These are phyloP conservation scores for Malurus cyaneus DNA, from an alignment of 2,113 vertebrate genomes.

Conservation along the genomic window DNA sequence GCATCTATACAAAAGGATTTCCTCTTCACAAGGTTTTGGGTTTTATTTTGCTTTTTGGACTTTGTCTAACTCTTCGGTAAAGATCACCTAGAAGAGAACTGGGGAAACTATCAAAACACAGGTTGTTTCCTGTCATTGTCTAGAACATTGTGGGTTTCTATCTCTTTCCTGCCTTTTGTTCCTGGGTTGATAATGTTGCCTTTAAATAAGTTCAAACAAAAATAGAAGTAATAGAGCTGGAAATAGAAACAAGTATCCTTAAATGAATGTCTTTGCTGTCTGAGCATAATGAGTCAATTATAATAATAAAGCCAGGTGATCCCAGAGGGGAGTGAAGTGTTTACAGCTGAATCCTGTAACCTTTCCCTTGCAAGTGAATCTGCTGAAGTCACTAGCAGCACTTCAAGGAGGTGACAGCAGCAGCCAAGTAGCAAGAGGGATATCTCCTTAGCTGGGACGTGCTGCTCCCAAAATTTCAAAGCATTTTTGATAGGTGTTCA, in stretches of 20 bases:
- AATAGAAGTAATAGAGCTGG: conserved; percentile 38
- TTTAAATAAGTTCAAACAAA: conserved; percentile 57
- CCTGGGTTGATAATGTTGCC: neutral
- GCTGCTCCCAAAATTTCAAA: neutral
- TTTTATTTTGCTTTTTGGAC: conserved; percentile 38
- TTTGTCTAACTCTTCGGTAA: conserved; percentile 1
- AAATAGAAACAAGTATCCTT: conserved; percentile 39
- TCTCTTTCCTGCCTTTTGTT: conserved; percentile 63
- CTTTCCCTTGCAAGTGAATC: conserved; percentile 17
- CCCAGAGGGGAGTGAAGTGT: neutral
- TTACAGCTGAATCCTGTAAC: conserved; percentile 35
- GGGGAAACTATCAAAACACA: conserved; percentile 33
- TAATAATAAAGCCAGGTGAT: conserved; percentile 20
- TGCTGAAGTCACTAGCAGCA: neutral
- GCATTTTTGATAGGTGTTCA: neutral
- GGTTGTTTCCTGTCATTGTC: conserved; percentile 43
- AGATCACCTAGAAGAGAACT: conserved; percentile 27
- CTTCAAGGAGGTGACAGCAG: neutral
- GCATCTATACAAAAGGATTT: conserved; percentile 30
- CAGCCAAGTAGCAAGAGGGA: neutral
- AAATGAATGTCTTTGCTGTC: conserved; percentile 4
- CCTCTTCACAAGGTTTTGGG: neutral
- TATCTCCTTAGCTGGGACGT: neutral
- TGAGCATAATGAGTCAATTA: neutral
- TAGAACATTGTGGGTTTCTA: conserved; percentile 17